phyloP scores from a whole-genome alignment of 1,140 invertebrate genomes.

The Anastrepha obliqua region DNA sequence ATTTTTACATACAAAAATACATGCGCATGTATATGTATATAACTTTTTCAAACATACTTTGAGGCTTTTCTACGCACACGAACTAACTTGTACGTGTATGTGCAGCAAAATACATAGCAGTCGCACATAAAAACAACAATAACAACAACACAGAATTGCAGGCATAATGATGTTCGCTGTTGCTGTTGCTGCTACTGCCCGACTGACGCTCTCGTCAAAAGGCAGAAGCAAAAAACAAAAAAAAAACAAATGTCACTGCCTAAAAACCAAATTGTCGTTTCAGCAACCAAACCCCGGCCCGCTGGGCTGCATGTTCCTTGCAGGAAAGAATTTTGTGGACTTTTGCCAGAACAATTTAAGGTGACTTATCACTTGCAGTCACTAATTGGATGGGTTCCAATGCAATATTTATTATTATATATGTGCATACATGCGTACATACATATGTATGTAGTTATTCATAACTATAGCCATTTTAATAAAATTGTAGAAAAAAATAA shows the following conservation, averaged over 20 bases:
- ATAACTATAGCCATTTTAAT: too few relatives aligned
- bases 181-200: background rate
- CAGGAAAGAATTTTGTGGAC: background rate
- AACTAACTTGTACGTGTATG: background rate
- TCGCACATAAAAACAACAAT: background rate
- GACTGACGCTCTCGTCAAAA: background rate
- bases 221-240: background rate
- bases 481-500: too few relatives aligned
- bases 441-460: too few relatives aligned
- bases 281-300: background rate
- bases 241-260: conserved; percentile 11
- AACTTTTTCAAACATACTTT: conserved; percentile 13
- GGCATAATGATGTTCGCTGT: background rate
- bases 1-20: background rate
- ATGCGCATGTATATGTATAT: background rate
- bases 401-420: too few relatives aligned
- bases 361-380: too few relatives aligned
- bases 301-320: too few relatives aligned
- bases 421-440: too few relatives aligned
- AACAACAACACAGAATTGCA: conserved; percentile 21
- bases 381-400: too few relatives aligned
- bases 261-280: background rate
- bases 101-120: conserved; percentile 12
- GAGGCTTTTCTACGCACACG: background rate
- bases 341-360: too few relatives aligned